Conservation (phyloP, 2,797 vertebrate species). For the Gallinago solitaria region DNA sequence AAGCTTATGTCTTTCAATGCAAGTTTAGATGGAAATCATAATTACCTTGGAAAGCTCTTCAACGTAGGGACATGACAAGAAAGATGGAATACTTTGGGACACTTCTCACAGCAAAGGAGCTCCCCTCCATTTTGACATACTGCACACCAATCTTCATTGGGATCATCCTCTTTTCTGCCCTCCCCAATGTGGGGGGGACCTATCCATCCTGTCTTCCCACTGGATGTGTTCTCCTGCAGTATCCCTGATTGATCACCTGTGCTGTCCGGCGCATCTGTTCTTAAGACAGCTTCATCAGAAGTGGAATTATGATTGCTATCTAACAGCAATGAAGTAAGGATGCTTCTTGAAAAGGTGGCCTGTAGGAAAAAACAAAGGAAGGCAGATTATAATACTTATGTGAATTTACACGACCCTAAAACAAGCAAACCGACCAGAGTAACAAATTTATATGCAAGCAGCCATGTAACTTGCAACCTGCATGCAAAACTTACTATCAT, state of each 20-base stretch:
- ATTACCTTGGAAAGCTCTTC: conserved; percentile 82
- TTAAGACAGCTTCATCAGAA: conserved; percentile 61
- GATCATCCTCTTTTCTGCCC: conserved; percentile 81
- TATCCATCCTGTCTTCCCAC: conserved; percentile 70
- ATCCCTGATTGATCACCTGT: conserved; percentile 77
- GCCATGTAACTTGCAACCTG: background rate
- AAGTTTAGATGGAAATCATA: background rate
- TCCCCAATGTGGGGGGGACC: conserved; percentile 62
- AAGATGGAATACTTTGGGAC: conserved; percentile 85
- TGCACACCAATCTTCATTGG: conserved; percentile 85
- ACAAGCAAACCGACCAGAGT: background rate
- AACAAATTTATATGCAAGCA: background rate
- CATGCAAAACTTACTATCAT: background rate
- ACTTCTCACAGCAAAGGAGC: conserved; percentile 83
- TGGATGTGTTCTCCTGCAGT: conserved; percentile 46
- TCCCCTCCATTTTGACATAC: conserved; percentile 85
- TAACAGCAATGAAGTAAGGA: conserved; percentile 79
- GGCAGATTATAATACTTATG: background rate
- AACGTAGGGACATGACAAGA: conserved; percentile 81
- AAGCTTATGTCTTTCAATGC: background rate
- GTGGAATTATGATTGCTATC: conserved; percentile 67
- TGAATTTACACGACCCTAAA: background rate
- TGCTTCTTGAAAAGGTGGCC: conserved; percentile 73
- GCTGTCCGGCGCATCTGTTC: conserved; percentile 81
- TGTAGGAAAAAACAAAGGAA: conserved; percentile 33